These are phyloP conservation scores for Meandrina meandrites DNA, from an alignment of 92 coral and sea anemone genomes.

Conservation along the genomic window DNA sequence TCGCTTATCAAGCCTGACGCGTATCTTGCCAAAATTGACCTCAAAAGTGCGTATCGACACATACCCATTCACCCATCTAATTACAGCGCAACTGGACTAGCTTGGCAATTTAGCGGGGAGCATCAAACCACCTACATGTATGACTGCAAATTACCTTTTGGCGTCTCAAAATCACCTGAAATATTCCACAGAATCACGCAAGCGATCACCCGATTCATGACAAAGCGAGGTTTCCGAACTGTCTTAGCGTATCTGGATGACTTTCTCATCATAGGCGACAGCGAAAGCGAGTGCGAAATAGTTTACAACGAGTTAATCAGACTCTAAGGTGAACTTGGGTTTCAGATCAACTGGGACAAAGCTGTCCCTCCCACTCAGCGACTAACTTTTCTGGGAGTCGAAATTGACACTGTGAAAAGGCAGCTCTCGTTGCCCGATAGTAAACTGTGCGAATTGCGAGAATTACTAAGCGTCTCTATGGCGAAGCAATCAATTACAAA, in stretches of 20 bases:
- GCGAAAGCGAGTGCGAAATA: constrained; percentile 16
- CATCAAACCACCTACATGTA: constrained; percentile 28
- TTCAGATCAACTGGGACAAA: constrained; percentile 44
- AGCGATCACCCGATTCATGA: constrained; percentile 44
- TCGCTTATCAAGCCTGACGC: constrained; percentile 31
- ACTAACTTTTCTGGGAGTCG: constrained; percentile 46
- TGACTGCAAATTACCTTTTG: too few species aligned
- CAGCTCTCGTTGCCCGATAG: constrained; percentile 42
- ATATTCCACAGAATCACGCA: constrained; percentile 50
- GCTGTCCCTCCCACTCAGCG: too few species aligned
- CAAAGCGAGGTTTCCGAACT: constrained; percentile 25
- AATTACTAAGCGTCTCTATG: constrained; percentile 19
- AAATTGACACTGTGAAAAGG: constrained; percentile 42
- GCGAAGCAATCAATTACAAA: constrained; percentile 38
- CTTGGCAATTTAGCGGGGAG: constrained; percentile 42
- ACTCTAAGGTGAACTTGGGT: constrained; percentile 33
- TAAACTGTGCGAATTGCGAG: constrained; percentile 41
- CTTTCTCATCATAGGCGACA: constrained; percentile 43
- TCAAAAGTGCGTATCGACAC: constrained; percentile 53
- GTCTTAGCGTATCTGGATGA: constrained; percentile 56
- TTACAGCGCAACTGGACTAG: constrained; percentile 48
- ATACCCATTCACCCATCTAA: constrained; percentile 58
- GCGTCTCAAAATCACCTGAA: constrained; percentile 44
- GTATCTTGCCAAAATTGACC: constrained; percentile 54
- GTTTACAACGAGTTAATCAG: constrained; percentile 22